Percentiles rank a stretch among this genome's conserved stretches.
phyloP scores from a whole-genome alignment of 2,888 invertebrate genomes.

The Megalurothrips usitatus region DNA sequence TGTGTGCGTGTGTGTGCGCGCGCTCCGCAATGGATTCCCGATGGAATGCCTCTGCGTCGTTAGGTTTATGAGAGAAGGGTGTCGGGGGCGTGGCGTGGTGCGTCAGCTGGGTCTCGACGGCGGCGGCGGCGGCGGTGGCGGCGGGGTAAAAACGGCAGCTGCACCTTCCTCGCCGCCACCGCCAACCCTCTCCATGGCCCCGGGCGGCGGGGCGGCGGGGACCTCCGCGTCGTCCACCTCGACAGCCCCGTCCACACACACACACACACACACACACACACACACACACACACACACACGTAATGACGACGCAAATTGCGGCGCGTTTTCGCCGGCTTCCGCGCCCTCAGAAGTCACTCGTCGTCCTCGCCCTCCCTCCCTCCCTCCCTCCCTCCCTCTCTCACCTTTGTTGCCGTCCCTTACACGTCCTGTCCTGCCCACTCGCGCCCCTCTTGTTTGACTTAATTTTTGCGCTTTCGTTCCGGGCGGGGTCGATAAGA shows the following conservation, averaged over 20 bases:
- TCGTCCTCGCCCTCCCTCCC: background rate
- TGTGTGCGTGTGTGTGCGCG: background rate
- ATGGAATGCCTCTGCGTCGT: background rate
- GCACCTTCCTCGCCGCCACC: background rate
- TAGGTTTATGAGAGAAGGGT: background rate
- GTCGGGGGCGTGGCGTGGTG: background rate
- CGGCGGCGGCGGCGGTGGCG: background rate
- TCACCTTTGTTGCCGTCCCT: background rate
- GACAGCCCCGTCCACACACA: background rate
- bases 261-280: slow-evolving; percentile 9
- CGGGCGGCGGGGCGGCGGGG: background rate
- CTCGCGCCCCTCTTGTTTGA: no score
- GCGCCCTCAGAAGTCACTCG: background rate
- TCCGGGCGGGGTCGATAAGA: no score
- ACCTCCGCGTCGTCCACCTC: background rate
- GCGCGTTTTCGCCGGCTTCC: background rate
- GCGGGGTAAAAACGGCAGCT: background rate
- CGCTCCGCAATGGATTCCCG: background rate
- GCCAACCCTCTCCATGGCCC: background rate
- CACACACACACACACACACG: background rate
- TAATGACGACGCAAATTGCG: slow-evolving; percentile 20
- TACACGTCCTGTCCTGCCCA: no score
- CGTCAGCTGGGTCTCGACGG: slow-evolving; percentile 5
- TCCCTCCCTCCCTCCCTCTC: background rate
- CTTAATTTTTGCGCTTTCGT: no score